These are phyloP conservation scores for Epicampocera succincta DNA, from an alignment of 2,888 invertebrate species.

Conservation along the genomic window DNA sequence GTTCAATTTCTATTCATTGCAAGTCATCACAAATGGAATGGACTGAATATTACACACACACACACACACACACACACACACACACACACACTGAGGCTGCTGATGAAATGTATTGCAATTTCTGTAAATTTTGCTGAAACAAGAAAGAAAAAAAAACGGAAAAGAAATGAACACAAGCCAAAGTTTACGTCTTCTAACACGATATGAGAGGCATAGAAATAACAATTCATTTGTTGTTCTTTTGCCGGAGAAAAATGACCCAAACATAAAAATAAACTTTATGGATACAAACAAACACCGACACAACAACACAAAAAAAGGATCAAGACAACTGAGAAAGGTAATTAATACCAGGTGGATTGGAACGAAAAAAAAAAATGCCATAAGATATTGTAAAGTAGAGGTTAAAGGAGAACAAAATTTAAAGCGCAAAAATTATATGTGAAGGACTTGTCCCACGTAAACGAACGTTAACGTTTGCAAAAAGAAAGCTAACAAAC, in stretches of 20 bases:
- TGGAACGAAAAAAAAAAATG: constrained; percentile 42
- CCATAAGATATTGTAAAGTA: constrained; percentile 1
- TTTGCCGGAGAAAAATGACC: constrained; percentile 42
- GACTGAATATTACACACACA: constrained; percentile 50
- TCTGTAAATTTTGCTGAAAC: constrained; percentile 15
- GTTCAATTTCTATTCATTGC: constrained; percentile 73
- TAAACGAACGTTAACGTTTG: too few species aligned
- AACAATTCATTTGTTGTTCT: constrained; percentile 57
- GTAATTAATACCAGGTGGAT: constrained; percentile 48
- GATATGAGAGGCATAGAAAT: constrained; percentile 41
- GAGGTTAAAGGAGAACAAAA: constrained; percentile 22
- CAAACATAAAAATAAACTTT: constrained; percentile 34
- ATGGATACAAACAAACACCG: constrained; percentile 14
- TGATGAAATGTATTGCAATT: constrained; percentile 63
- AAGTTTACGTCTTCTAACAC: constrained; percentile 40
- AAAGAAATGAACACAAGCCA: constrained; percentile 28
- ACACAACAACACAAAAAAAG: constrained; percentile 8
- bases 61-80: background rate
- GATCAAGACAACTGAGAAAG: constrained; percentile 43
- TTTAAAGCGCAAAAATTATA: background rate
- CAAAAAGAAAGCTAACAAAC: too few species aligned
- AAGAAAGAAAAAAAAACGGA: background rate
- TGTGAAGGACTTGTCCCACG: too few species aligned
- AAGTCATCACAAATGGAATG: constrained; percentile 71
- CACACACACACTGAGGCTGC: background rate